Conservation (phyloP, 2,113 vertebrate species). For the Anguilla rostrata region DNA sequence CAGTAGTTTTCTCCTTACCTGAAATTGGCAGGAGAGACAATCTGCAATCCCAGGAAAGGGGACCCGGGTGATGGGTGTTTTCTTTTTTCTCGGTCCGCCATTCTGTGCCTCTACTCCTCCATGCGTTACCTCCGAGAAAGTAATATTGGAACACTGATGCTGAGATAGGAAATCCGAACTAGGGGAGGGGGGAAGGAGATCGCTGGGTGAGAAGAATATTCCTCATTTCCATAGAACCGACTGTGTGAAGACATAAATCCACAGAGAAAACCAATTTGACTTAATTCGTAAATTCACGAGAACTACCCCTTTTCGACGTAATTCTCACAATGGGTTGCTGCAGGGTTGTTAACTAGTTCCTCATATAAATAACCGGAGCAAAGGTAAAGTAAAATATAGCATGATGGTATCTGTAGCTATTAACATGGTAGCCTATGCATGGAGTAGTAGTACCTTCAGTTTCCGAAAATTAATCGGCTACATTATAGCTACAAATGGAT, state of each 20-base stretch:
- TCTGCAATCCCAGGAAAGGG: slow-evolving; percentile 73
- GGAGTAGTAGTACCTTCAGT: neutral
- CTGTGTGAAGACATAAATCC: neutral
- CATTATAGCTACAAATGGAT: neutral
- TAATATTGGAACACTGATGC: neutral
- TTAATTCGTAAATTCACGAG: neutral
- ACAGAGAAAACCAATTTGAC: neutral
- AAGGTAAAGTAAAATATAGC: no score
- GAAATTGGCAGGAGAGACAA: slow-evolving; percentile 79
- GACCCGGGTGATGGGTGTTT: slow-evolving; percentile 70
- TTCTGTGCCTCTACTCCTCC: slow-evolving; percentile 59
- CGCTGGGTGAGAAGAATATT: neutral
- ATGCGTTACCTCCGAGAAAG: slow-evolving; percentile 29
- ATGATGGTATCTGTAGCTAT: neutral
- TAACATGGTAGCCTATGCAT: neutral
- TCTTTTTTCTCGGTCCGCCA: slow-evolving; percentile 84
- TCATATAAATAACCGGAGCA: neutral
- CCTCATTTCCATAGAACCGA: neutral
- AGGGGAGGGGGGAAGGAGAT: neutral
- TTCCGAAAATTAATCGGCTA: neutral
- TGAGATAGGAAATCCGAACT: neutral
- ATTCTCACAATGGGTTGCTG: neutral
- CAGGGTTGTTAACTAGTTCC: neutral
- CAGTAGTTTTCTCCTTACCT: slow-evolving; percentile 63
- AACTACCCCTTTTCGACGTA: neutral